Evolutionary conservation across 2,888 invertebrate genomes (phyloP).

Genomic region (Aleiodes leptofemur): DNA sequence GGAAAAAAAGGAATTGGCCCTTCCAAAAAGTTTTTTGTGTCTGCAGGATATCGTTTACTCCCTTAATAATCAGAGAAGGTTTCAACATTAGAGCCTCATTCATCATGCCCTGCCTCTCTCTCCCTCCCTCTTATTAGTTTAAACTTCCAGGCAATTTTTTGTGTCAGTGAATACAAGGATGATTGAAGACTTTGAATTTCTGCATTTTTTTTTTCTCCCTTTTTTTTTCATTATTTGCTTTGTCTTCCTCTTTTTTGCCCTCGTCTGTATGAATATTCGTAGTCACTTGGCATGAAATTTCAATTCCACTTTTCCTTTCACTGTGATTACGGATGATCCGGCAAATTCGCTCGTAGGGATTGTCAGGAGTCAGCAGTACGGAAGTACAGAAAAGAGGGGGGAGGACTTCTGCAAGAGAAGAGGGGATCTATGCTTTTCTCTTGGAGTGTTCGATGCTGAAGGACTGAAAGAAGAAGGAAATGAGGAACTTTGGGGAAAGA

Average conservation of each 20-base stretch:
- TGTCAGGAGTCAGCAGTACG: conserved; percentile 41
- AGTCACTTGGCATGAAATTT: conserved; percentile 60
- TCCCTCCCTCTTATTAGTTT: conserved; percentile 9
- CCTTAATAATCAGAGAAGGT: conserved; percentile 26
- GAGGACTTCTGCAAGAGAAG: too few species aligned
- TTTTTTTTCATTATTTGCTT: not conserved
- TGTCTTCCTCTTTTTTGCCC: not conserved
- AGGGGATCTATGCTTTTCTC: not conserved
- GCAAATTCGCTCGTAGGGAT: conserved; percentile 55
- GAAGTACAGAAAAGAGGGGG: conserved; percentile 11
- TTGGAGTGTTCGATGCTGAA: conserved; percentile 6
- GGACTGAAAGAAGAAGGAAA: conserved; percentile 29
- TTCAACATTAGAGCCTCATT: conserved; percentile 45
- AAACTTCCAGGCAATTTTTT: conserved; percentile 20
- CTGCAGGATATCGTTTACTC: conserved; percentile 1
- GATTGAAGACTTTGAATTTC: conserved; percentile 11
- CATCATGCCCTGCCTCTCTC: not conserved
- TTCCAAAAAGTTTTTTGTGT: not conserved
- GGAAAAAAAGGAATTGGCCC: not conserved
- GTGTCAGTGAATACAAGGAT: conserved; percentile 10
- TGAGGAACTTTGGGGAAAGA: conserved; percentile 26
- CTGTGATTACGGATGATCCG: conserved; percentile 56
- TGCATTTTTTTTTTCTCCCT: not conserved
- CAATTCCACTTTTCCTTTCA: conserved; percentile 57
- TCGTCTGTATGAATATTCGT: conserved; percentile 21